These are phyloP conservation scores for Mobula hypostoma DNA, from an alignment of 2,113 vertebrate species.

Conservation along the genomic window DNA sequence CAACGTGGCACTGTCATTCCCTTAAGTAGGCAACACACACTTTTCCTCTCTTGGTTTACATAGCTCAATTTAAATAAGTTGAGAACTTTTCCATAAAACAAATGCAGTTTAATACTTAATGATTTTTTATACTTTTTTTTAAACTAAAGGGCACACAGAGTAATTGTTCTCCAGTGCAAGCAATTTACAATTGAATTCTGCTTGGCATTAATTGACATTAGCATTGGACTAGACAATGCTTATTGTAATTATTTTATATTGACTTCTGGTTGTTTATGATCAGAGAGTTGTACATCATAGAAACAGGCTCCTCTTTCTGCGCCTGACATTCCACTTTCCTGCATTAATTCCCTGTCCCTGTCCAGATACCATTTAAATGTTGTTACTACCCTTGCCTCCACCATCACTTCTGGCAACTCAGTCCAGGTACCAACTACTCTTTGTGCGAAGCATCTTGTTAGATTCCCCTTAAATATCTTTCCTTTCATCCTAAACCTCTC, in stretches of 20 bases:
- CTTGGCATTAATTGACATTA: not conserved
- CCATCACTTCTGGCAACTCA: no score
- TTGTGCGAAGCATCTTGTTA: no score
- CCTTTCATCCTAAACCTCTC: no score
- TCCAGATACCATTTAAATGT: no score
- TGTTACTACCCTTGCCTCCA: no score
- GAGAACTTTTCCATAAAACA: not conserved
- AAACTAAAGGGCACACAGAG: not conserved
- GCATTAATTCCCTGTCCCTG: no score
- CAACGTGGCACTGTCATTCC: slow-evolving; percentile 7
- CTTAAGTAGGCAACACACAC: not conserved
- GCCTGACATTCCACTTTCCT: no score
- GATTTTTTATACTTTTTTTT: not conserved
- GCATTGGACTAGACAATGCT: no score
- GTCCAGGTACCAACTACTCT: no score
- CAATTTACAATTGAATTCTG: not conserved
- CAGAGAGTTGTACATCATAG: no score
- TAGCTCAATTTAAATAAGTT: not conserved
- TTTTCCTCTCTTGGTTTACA: not conserved
- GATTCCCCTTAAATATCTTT: no score
- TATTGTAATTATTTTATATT: not conserved
- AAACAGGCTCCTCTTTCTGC: no score
- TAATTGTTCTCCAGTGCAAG: not conserved
- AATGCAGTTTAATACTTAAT: not conserved
- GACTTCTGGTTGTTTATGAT: not conserved